phyloP scores from a whole-genome alignment of 2,797 vertebrate genomes.

The Schizopygopsis pylzovi region DNA sequence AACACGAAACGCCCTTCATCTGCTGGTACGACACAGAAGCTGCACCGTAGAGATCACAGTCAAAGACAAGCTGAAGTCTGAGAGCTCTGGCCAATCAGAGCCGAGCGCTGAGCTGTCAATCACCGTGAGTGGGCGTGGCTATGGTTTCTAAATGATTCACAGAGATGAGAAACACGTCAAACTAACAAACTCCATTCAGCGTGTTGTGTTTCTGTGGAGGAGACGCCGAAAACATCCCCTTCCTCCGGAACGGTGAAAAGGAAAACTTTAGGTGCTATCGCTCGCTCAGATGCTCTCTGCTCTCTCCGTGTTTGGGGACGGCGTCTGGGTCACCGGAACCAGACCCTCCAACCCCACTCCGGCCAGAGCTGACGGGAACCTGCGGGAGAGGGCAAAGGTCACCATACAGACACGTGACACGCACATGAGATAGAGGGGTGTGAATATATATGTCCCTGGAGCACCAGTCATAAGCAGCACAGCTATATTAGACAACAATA shows the following conservation, averaged over 20 bases:
- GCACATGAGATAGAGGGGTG: neutral
- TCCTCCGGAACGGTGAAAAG: neutral
- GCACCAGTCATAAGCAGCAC: too few species aligned
- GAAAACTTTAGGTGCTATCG: constrained; percentile 83
- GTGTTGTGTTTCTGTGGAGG: neutral
- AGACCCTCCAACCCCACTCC: constrained; percentile 91
- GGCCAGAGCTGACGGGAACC: constrained; percentile 89
- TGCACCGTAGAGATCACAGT: neutral
- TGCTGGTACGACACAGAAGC: neutral
- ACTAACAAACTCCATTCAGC: neutral
- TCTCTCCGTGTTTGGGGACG: constrained; percentile 92
- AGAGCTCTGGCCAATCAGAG: constrained; percentile 14
- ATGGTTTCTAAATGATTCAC: too few species aligned
- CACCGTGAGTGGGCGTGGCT: constrained; percentile 10
- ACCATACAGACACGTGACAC: neutral
- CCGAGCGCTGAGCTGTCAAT: constrained; percentile 27
- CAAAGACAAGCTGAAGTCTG: constrained; percentile 1
- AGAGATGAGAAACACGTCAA: neutral
- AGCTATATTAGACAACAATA: too few species aligned
- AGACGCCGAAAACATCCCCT: neutral
- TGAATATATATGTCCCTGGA: neutral
- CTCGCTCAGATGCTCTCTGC: constrained; percentile 94
- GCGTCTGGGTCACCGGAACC: constrained; percentile 89
- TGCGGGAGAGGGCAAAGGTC: constrained; percentile 61
- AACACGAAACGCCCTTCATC: too few species aligned